Conservation (phyloP, 2,797 vertebrate species). For the Lacerta agilis region DNA sequence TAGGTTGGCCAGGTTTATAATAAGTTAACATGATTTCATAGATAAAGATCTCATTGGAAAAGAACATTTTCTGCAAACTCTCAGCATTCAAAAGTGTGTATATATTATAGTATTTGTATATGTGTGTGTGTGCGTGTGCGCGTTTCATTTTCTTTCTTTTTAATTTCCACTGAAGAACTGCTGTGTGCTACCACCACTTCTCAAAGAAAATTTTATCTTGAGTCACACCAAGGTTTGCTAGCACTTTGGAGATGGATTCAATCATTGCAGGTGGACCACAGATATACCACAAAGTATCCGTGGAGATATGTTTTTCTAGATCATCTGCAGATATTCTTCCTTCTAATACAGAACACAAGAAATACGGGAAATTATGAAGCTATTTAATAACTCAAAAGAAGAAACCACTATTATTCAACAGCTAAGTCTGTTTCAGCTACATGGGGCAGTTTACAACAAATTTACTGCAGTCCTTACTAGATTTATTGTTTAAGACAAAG, state of each 20-base stretch:
- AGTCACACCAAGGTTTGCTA: constrained; percentile 81
- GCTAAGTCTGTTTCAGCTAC: background rate
- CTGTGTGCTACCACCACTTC: constrained; percentile 93
- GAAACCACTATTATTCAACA: background rate
- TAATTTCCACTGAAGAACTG: background rate
- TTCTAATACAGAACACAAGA: constrained; percentile 75
- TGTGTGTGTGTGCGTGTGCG: background rate
- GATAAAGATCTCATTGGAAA: constrained; percentile 13
- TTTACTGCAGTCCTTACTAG: background rate
- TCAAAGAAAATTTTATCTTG: constrained; percentile 89
- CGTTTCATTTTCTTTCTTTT: background rate
- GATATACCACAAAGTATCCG: constrained; percentile 89
- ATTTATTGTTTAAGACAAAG: constrained; percentile 1
- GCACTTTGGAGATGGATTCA: constrained; percentile 85
- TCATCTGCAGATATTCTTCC: constrained; percentile 87
- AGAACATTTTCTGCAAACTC: constrained; percentile 44
- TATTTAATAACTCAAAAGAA: background rate
- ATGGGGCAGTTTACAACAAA: background rate
- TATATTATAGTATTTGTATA: no score
- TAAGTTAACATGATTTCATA: constrained; percentile 40
- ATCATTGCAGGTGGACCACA: constrained; percentile 97
- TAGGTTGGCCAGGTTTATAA: background rate
- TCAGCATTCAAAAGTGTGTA: constrained; percentile 27
- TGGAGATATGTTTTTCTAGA: constrained; percentile 80
- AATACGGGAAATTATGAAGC: constrained; percentile 14